These are phyloP conservation scores for Ophion ventricosus DNA, from an alignment of 2,888 invertebrate species.

Conservation along the genomic window DNA sequence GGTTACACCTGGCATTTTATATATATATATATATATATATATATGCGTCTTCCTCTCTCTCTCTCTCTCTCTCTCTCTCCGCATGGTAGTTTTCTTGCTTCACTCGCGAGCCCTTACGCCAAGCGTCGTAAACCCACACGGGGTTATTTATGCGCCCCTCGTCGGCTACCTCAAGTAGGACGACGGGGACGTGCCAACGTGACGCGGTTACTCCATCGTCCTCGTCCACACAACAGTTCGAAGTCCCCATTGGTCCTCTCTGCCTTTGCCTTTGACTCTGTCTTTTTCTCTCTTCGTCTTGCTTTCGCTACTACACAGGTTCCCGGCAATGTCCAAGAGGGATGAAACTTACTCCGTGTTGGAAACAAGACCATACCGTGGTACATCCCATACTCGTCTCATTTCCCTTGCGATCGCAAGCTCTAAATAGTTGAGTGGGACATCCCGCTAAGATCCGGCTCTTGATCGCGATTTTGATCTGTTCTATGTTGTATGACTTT, in stretches of 20 bases:
- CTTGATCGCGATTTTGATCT: slow-evolving; percentile 1
- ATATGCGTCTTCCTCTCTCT: neutral
- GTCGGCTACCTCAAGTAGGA: slow-evolving; percentile 79
- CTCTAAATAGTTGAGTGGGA: slow-evolving; percentile 50
- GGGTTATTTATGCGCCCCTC: slow-evolving; percentile 82
- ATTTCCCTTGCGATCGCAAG: slow-evolving; percentile 42
- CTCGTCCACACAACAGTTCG: slow-evolving; percentile 37
- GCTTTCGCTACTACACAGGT: slow-evolving; percentile 65
- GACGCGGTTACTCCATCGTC: slow-evolving; percentile 77
- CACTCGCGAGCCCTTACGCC: slow-evolving; percentile 54
- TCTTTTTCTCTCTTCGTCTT: slow-evolving; percentile 46
- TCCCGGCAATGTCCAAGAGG: slow-evolving; percentile 66
- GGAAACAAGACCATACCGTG: slow-evolving; percentile 32
- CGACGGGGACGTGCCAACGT: slow-evolving; percentile 81
- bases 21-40: neutral
- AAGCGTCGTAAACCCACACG: slow-evolving; percentile 78
- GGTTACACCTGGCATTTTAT: slow-evolving; percentile 47
- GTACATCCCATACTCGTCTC: slow-evolving; percentile 45
- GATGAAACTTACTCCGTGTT: slow-evolving; percentile 45
- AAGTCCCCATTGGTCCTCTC: slow-evolving; percentile 66
- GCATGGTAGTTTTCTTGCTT: slow-evolving; percentile 34
- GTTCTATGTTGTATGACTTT: slow-evolving; percentile 3
- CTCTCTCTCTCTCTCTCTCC: slow-evolving; percentile 22
- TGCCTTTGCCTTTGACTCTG: slow-evolving; percentile 34
- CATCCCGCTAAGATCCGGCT: neutral